phyloP scores from a whole-genome alignment of 2,113 vertebrate genomes.

The Phainopepla nitens region DNA sequence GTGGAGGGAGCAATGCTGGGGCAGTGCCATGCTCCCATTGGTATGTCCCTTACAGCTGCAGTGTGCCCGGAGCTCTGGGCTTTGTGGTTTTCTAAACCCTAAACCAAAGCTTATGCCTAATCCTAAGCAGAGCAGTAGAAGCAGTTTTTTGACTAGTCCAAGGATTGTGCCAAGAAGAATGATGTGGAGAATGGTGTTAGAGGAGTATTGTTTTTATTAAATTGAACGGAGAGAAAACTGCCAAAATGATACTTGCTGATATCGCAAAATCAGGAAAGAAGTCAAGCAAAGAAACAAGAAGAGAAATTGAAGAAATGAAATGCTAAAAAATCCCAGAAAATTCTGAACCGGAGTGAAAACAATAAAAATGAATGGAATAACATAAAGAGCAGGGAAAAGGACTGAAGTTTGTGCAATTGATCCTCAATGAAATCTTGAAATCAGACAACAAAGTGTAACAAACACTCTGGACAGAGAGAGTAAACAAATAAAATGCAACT shows the following conservation, averaged over 20 bases:
- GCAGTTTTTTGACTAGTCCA: background rate
- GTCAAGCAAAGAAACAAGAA: background rate
- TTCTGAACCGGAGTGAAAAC: background rate
- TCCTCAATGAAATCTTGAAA: background rate
- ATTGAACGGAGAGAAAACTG: background rate
- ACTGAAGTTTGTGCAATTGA: rapidly evolving
- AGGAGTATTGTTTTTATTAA: background rate
- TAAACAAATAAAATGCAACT: background rate
- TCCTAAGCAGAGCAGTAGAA: background rate
- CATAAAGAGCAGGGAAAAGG: background rate
- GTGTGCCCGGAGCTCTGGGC: background rate
- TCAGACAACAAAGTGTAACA: background rate
- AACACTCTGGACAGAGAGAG: no score
- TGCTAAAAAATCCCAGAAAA: background rate
- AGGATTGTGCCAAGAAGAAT: background rate
- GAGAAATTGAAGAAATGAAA: background rate
- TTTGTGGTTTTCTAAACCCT: background rate
- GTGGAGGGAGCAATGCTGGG: background rate
- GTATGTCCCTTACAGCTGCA: background rate
- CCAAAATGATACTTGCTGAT: background rate
- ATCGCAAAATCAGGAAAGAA: background rate
- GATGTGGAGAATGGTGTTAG: background rate
- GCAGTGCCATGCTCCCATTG: no score
- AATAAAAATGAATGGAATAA: background rate
- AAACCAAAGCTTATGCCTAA: background rate